phyloP scores from a whole-genome alignment of 2,888 invertebrate species.

The Leptarthrus brevirostris region DNA sequence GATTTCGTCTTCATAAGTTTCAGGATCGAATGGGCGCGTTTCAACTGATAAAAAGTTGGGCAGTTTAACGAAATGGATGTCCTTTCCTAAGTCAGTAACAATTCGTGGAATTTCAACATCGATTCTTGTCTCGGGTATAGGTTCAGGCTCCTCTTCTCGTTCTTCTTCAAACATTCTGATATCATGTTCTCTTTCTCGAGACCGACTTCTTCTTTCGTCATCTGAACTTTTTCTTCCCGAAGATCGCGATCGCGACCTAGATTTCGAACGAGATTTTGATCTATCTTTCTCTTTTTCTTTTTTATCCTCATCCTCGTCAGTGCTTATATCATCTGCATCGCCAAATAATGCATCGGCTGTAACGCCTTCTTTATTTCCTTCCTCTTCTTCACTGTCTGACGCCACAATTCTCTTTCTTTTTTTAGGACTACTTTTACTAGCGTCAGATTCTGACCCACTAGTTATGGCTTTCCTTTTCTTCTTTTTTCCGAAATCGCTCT shows the following conservation, averaged over 20 bases:
- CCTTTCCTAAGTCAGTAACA: conserved; percentile 89
- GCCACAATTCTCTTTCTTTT: conserved; percentile 73
- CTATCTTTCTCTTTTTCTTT: conserved; percentile 60
- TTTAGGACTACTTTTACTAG: conserved; percentile 60
- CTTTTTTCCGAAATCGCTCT: conserved; percentile 63
- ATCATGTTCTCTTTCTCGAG: conserved; percentile 61
- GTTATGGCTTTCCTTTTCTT: conserved; percentile 67
- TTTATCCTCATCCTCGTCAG: conserved; percentile 78
- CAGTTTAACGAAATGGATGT: conserved; percentile 94
- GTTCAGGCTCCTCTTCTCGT: conserved; percentile 81
- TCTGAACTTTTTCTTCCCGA: conserved; percentile 62
- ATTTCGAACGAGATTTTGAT: conserved; percentile 57
- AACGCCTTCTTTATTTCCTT: conserved; percentile 59
- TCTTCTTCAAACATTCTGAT: conserved; percentile 61
- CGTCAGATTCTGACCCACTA: conserved; percentile 68
- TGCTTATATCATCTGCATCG: conserved; percentile 92
- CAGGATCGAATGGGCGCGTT: conserved; percentile 94
- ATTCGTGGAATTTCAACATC: conserved; percentile 98
- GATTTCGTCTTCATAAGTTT: conserved; percentile 97
- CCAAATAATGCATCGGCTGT: conserved; percentile 90
- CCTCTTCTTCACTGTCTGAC: conserved; percentile 76
- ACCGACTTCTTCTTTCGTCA: conserved; percentile 63
- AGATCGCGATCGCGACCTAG: conserved; percentile 51
- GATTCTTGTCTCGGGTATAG: conserved; percentile 91
- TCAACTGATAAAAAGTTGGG: conserved; percentile 99